Percentiles rank a stretch among this genome's conserved stretches.
Evolutionary conservation across 1,140 invertebrate species (phyloP).

Genomic region (Drosophila serrata): DNA sequence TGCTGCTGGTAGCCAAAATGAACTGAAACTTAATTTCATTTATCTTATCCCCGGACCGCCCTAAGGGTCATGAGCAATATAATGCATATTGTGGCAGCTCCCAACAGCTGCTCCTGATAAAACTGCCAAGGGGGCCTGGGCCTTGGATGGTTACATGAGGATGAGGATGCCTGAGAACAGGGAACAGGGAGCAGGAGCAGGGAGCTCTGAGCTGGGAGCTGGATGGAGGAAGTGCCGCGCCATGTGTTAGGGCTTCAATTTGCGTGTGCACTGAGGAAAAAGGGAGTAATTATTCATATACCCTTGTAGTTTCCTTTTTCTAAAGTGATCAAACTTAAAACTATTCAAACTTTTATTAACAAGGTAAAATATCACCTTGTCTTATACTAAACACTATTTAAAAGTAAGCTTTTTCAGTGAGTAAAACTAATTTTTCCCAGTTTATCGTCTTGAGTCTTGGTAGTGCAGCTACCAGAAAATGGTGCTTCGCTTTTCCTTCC

Average conservation of each 20-base stretch:
- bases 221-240: constrained; percentile 9
- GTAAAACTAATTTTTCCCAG: not conserved
- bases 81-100: constrained; percentile 66
- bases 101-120: constrained; percentile 52
- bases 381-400: too few relatives aligned
- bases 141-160: not conserved
- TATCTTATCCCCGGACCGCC: constrained; percentile 69
- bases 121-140: not conserved
- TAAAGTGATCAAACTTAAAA: too few relatives aligned
- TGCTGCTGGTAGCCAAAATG: constrained; percentile 43
- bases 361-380: too few relatives aligned
- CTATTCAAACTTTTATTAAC: too few relatives aligned
- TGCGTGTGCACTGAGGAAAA: constrained; percentile 23
- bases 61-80: constrained; percentile 66
- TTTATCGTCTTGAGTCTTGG: constrained; percentile 21
- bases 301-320: too few relatives aligned
- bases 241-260: constrained; percentile 44
- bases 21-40: constrained; percentile 74
- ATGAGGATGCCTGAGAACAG: constrained; percentile 8
- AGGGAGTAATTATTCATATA: too few relatives aligned
- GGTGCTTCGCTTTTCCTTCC: constrained; percentile 24
- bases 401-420: too few relatives aligned
- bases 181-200: not conserved
- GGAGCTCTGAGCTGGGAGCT: not conserved
- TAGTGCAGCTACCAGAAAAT: constrained; percentile 29